Base-by-base conservation (phyloP, 2,797 vertebrate genomes). In the Sebastes umbrosus region DNA sequence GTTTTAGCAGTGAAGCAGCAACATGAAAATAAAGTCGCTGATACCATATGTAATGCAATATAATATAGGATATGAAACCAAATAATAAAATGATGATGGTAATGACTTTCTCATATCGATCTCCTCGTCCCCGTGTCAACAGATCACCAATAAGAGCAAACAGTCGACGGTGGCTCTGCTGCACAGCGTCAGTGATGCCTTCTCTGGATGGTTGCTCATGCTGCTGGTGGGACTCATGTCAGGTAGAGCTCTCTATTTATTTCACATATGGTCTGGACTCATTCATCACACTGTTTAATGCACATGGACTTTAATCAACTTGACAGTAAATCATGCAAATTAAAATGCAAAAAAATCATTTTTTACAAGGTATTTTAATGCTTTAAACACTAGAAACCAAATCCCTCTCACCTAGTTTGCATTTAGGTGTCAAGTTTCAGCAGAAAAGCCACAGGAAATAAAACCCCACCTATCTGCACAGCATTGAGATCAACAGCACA, bases 121-220 rank as follows among this genome's bases (percentile, higher is more conserved):
- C 7, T 16, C 22, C 46, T 43, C 1, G 6, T 71, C 72, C 52
- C 11, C 16, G 82, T n/a, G 59, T 85, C 74, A 64, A 0, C 82
- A 99, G 98, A 99, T 99, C 93, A 96, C 96, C 71, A 98, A 95
- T 66, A 98, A 96, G 87, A 99, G 98, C 86, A 96, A 96, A 29
- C 96, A 98, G 91, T 99, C 98, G 2, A 95, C 95, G 0, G 92
- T 95, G 90, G 97, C 96, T 0, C 95, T 99, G 90, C 94, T 99
- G 52, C 94, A 95, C 87, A 97, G 98, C 0, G 79, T 99, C 88
- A 97, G 96, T 0, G 98, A 99, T 11, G 98, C 98, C 24, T 99
- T 99, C 84, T 99, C 98, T 0, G 98, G 98, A 13, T 99, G 98
- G 98, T 82, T 99, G 65, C 84, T 99, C 84, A 99, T 99, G 98